Evolutionary conservation across 2,888 invertebrate species (phyloP), one percentile per base, ranked within the genome.

Genomic region (Bugulina stolonifera): DNA sequence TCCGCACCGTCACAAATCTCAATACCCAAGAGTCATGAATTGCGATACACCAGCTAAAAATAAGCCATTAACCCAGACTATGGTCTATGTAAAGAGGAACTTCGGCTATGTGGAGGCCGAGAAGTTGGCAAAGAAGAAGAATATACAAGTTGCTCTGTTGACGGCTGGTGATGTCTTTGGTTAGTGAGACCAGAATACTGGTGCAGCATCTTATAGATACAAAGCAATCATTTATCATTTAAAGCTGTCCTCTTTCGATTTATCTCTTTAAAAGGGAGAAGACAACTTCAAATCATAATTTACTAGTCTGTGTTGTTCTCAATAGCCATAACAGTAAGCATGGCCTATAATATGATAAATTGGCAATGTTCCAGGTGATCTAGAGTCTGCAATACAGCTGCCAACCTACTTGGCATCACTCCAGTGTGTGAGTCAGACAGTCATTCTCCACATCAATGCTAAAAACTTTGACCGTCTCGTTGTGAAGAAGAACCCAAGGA

Each of bases 81-180:
- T 54, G 10, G 54, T 70, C n/a, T 52, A 70, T 43, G 54, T 70
- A 27, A 43, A 54, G 23, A 14, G 70, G 54, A 70, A 43, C 35
- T 54, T 43, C 29, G 81, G 80, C 0, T 80, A 81, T 71, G 79
- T 78, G 1, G 80, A 80, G 23, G 80, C 80, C 0, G 80, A 81
- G 73, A 74, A 75, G 35, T 75, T 78, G n/a, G 75, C 74, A 25
- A 71, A 73, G 1, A 27, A 64, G 0, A 75, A 75, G 69, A 43
- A 69, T 2, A 35, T 73, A 25, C 74, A 74, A 14, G 69, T 78
- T 14, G 76, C 76, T 69, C 76, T 70, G 64, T 71, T 79, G 18
- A 75, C 75, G 54, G 74, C 74, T 23, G 72, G 71, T 23, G 77
- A 78, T 69, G 73, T 78, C 35, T 73, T 78, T 23, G 77, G 77